Evolutionary conservation across 2,888 invertebrate genomes (phyloP).

Genomic region (Parascotia fuliginaria): DNA sequence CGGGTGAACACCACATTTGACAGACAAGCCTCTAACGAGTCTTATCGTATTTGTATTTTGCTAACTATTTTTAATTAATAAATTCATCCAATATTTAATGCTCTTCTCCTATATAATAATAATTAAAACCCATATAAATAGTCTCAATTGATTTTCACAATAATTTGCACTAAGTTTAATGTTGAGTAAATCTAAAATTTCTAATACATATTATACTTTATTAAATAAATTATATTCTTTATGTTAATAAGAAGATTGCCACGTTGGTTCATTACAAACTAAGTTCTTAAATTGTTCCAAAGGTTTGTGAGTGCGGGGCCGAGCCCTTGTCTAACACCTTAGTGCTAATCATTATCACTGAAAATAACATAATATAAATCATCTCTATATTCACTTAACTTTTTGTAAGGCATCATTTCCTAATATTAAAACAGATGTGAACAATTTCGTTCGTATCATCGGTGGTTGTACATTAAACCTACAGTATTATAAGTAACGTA

Average conservation of each 20-base stretch:
- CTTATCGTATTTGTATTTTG: slow-evolving; percentile 85
- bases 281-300: slow-evolving; percentile 84
- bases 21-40: slow-evolving; percentile 83
- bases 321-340: slow-evolving; percentile 69
- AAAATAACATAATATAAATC: slow-evolving; percentile 82
- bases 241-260: slow-evolving; percentile 84
- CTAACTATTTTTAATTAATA: slow-evolving; percentile 86
- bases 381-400: slow-evolving; percentile 82
- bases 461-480: slow-evolving; percentile 81
- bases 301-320: slow-evolving; percentile 71
- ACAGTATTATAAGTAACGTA: slow-evolving; percentile 65
- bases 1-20: slow-evolving; percentile 66
- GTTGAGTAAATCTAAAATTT: slow-evolving; percentile 86
- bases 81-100: slow-evolving; percentile 85
- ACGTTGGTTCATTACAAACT: slow-evolving; percentile 82
- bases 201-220: slow-evolving; percentile 84
- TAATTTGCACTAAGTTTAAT: slow-evolving; percentile 86
- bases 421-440: slow-evolving; percentile 81
- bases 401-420: slow-evolving; percentile 83
- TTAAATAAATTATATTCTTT: slow-evolving; percentile 85
- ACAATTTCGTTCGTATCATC: slow-evolving; percentile 71
- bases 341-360: slow-evolving; percentile 80
- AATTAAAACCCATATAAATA: slow-evolving; percentile 86
- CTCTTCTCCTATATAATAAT: slow-evolving; percentile 83
- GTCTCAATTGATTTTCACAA: slow-evolving; percentile 84